These are phyloP conservation scores for Bathynomus jamesi DNA, from an alignment of 1,140 invertebrate species.

Conservation along the genomic window DNA sequence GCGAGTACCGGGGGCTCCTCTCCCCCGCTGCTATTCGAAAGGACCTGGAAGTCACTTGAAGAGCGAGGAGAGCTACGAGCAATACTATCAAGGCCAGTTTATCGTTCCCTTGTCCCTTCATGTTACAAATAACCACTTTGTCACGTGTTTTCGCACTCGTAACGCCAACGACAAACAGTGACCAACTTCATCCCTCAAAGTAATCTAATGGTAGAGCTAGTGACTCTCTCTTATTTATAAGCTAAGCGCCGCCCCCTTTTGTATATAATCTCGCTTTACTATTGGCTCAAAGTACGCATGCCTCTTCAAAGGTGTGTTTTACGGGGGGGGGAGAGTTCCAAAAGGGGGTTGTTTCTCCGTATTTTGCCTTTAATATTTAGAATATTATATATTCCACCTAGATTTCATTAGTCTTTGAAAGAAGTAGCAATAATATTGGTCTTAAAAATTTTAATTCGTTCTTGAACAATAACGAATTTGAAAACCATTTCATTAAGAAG, in stretches of 20 bases:
- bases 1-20: neutral
- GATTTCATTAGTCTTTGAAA: too few relatives aligned
- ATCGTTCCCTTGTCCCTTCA: neutral
- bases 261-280: neutral
- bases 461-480: too few relatives aligned
- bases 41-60: neutral
- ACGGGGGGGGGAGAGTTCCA: neutral
- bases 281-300: neutral
- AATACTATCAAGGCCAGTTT: neutral
- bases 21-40: neutral
- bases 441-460: too few relatives aligned
- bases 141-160: neutral
- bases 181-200: neutral
- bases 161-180: neutral
- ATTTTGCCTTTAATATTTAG: neutral
- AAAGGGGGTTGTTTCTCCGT: neutral
- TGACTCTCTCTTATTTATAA: neutral
- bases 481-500: too few relatives aligned
- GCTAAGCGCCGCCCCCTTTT: neutral
- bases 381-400: too few relatives aligned
- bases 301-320: neutral
- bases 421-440: too few relatives aligned
- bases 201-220: neutral
- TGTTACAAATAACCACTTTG: neutral
- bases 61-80: neutral